Evolutionary conservation across 2,888 invertebrate genomes (phyloP).

Genomic region (Lathronympha strigana): DNA sequence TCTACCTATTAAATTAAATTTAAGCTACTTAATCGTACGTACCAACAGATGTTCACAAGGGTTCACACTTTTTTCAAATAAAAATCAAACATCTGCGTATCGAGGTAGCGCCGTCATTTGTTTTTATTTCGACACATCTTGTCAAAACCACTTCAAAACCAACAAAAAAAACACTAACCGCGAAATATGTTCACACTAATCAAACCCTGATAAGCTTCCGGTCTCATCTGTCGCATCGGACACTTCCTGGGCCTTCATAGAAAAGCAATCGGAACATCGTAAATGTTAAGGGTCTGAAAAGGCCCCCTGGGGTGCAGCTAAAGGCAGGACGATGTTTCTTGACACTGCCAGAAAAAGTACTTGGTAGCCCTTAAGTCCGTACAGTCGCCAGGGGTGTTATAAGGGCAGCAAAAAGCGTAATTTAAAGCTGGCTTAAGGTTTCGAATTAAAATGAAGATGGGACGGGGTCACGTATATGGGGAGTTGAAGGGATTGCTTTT

Average conservation of each 20-base stretch:
- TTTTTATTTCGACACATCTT: slow-evolving; percentile 33
- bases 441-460: slow-evolving; percentile 79
- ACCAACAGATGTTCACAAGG: background rate
- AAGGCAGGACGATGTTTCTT: slow-evolving; percentile 78
- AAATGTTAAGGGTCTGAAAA: slow-evolving; percentile 85
- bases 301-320: slow-evolving; percentile 84
- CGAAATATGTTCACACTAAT: slow-evolving; percentile 50
- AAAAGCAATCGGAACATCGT: slow-evolving; percentile 87
- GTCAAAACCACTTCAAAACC: slow-evolving; percentile 34
- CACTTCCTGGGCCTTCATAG: slow-evolving; percentile 78
- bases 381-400: slow-evolving; percentile 77
- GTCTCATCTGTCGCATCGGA: slow-evolving; percentile 71
- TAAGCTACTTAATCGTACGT: background rate
- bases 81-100: slow-evolving; percentile 8
- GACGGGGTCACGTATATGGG: slow-evolving; percentile 19
- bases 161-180: slow-evolving; percentile 15
- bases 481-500: slow-evolving; percentile 26
- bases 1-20: background rate
- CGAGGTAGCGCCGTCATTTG: slow-evolving; percentile 15
- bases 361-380: slow-evolving; percentile 75
- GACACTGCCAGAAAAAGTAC: slow-evolving; percentile 79
- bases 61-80: slow-evolving; percentile 30
- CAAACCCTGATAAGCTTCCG: slow-evolving; percentile 66
- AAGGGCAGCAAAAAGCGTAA: slow-evolving; percentile 81
- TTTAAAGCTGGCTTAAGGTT: slow-evolving; percentile 83